These are phyloP conservation scores for Spodoptera litura DNA, from an alignment of 1,140 invertebrate species.

Conservation along the genomic window DNA sequence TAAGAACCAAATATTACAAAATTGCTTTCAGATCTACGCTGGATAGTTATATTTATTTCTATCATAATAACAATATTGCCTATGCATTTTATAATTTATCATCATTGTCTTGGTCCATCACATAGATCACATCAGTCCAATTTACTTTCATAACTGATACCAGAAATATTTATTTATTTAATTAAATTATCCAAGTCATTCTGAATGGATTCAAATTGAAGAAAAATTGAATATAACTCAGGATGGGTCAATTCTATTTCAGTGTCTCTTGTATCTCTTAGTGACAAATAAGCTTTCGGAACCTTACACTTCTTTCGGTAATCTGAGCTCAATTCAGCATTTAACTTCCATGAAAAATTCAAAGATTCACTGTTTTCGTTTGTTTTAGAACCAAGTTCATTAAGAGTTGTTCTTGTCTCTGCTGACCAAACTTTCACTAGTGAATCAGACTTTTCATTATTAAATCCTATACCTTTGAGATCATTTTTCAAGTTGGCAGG, in stretches of 20 bases:
- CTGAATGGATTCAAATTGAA: slow-evolving; percentile 80
- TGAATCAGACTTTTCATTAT: slow-evolving; percentile 68
- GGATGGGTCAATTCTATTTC: slow-evolving; percentile 76
- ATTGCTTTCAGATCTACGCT: no score
- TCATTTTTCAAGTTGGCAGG: slow-evolving; percentile 73
- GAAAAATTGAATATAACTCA: slow-evolving; percentile 75
- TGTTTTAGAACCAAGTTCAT: slow-evolving; percentile 64
- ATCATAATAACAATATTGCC: not conserved
- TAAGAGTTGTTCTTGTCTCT: slow-evolving; percentile 70
- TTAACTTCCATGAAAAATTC: slow-evolving; percentile 75
- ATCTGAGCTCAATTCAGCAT: slow-evolving; percentile 78
- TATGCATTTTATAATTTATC: not conserved
- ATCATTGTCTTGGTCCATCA: slow-evolving; percentile 2
- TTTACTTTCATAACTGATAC: not conserved
- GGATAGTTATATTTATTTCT: not conserved
- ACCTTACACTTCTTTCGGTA: slow-evolving; percentile 75
- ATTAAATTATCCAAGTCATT: slow-evolving; percentile 77
- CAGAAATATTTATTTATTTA: not conserved
- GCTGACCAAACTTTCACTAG: slow-evolving; percentile 77
- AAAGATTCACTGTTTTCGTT: slow-evolving; percentile 61
- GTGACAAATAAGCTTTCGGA: slow-evolving; percentile 73
- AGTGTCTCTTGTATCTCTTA: slow-evolving; percentile 58
- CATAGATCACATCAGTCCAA: slow-evolving; percentile 1
- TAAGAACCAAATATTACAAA: no score
- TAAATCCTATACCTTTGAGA: slow-evolving; percentile 68